Evolutionary conservation across 1,140 invertebrate genomes (phyloP), one percentile per base, ranked within the genome.

Genomic region (Psix sp.): DNA sequence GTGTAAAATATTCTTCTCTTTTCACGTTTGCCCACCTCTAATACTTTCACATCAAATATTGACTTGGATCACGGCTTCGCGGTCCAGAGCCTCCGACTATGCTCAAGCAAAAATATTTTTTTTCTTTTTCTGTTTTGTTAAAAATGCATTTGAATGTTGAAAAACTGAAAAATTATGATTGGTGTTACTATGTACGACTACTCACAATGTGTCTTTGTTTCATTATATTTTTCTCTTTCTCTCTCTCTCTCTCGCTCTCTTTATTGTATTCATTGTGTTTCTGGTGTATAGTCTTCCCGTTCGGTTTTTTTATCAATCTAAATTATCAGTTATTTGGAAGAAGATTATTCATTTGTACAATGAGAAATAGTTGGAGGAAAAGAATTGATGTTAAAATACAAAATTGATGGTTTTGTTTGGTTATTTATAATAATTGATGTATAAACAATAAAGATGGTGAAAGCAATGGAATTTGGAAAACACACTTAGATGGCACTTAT

Each of bases 1-100:
- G 56, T 68, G 56, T 63, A 74, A 74, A 74, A 74, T 74, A 74
- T 68, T 62, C 62, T 67, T 74, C 62, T 67, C 57, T 68, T 66
- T 68, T 62, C 56, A 67, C 54, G 57, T 62, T 67, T 51, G 57
- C 49, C 56, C 71, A 63, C 49, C 63, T 59, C 29, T 63, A 74
- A 63, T 74, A 67, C 62, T 74, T 68, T 63, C 63, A 63, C 63
- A 56, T 7, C 71, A 63, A 46, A 24, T 45, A 20, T 65, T 13
- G 31, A 72, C 52, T 51, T 54, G n/a, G 43, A 48, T 33, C 3
- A 26, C n/a, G 17, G n/a, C n/a, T n/a, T n/a, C n/a, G n/a, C n/a
- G n/a, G n/a, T n/a, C n/a, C n/a, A n/a, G n/a, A n/a, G n/a, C n/a
- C n/a, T n/a, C n/a, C n/a, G n/a, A n/a, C n/a, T 7, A 36, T 20